A percentile compares a stretch with the other conserved stretches of the same genome.
These are phyloP conservation scores for Mionectes olivaceus DNA, from an alignment of 2,797 vertebrate species.

Conservation along the genomic window DNA sequence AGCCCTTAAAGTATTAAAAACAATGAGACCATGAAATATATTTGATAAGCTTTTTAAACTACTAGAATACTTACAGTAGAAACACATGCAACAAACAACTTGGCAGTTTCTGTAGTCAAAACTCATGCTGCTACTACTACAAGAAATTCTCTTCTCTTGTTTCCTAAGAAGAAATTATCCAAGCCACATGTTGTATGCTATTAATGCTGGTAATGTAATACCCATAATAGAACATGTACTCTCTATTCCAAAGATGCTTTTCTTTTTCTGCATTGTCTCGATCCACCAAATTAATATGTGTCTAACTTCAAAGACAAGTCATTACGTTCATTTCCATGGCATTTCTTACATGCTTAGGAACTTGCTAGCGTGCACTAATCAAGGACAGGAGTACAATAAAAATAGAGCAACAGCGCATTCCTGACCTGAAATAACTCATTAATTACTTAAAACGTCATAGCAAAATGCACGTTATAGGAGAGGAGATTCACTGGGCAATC, in stretches of 20 bases:
- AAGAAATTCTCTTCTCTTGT: background rate
- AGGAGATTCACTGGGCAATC: background rate
- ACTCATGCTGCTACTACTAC: background rate
- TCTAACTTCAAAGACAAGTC: background rate
- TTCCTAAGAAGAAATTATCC: background rate
- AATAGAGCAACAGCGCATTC: background rate
- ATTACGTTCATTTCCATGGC: background rate
- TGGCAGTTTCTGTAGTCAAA: background rate
- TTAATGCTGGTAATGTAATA: background rate
- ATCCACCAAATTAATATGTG: background rate
- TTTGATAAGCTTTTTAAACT: background rate
- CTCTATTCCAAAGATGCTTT: background rate
- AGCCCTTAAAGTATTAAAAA: background rate
- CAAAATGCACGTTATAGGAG: background rate
- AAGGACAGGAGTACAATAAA: background rate
- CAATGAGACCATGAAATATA: background rate
- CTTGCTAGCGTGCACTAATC: background rate
- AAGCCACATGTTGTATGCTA: background rate
- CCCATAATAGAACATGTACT: accelerated
- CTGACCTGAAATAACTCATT: background rate
- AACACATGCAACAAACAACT: background rate
- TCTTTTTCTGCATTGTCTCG: background rate
- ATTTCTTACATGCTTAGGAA: background rate
- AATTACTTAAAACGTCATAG: background rate
- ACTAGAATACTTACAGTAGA: background rate